Percentiles rank a stretch among this genome's conserved stretches.
Evolutionary conservation across 2,113 vertebrate species (phyloP).

Genomic region (Sinosuthora webbiana): DNA sequence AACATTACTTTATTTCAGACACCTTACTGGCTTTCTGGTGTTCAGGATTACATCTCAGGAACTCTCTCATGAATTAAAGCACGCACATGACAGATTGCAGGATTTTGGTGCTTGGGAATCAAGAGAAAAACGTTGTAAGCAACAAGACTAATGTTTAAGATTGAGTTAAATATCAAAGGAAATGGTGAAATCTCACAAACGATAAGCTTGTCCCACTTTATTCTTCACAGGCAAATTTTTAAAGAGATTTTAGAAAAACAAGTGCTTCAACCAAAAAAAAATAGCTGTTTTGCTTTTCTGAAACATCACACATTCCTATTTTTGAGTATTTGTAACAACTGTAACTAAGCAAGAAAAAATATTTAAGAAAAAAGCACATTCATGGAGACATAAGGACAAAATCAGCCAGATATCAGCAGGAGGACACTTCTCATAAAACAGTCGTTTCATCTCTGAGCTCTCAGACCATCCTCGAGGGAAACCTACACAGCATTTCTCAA

Average conservation of each 20-base stretch:
- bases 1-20: background rate
- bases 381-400: background rate
- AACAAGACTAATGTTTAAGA: background rate
- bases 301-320: background rate
- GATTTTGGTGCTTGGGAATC: background rate
- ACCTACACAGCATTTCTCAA: background rate
- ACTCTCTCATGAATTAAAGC: background rate
- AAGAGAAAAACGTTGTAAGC: background rate
- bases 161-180: background rate
- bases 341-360: background rate
- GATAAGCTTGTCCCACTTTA: background rate
- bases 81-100: background rate
- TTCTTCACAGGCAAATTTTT: background rate
- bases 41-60: background rate
- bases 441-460: background rate
- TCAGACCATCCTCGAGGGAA: background rate
- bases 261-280: background rate
- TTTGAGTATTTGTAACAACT: background rate
- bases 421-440: background rate
- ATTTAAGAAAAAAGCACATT: too few species aligned
- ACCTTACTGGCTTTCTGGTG: background rate
- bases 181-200: background rate
- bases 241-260: background rate
- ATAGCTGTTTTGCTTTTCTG: background rate
- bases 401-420: background rate